Evolutionary conservation across 2,797 vertebrate genomes (phyloP).

Genomic region (Ciconia nigra): DNA sequence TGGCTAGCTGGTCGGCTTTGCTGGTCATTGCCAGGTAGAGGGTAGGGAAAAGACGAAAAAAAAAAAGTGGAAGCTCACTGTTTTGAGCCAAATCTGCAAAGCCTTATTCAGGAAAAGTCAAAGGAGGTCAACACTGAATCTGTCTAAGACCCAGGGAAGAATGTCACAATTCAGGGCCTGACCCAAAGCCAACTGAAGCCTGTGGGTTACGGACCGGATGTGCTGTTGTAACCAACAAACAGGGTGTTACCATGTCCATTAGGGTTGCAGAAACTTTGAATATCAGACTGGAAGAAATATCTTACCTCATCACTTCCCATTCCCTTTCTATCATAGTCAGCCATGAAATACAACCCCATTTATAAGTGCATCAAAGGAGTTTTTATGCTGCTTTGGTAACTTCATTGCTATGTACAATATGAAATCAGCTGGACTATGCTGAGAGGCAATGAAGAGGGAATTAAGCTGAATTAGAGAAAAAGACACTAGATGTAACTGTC

Average conservation of each 20-base stretch:
- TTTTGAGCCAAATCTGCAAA: neutral
- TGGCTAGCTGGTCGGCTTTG: neutral
- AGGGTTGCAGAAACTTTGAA: neutral
- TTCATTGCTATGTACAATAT: neutral
- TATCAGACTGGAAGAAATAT: neutral
- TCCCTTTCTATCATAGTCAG: neutral
- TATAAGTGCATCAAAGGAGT: neutral
- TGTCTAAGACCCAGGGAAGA: neutral
- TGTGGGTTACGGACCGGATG: neutral
- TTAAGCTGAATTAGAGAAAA: neutral
- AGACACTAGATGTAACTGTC: neutral
- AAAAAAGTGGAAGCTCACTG: neutral
- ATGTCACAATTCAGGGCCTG: neutral
- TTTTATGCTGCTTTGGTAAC: neutral
- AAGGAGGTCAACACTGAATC: neutral
- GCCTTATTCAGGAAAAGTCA: neutral
- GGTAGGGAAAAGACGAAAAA: neutral
- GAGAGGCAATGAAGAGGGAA: neutral
- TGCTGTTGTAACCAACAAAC: neutral
- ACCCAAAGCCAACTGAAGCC: neutral
- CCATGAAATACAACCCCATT: neutral
- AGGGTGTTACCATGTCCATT: neutral
- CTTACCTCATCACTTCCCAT: neutral
- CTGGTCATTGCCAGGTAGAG: neutral
- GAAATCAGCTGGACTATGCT: neutral